These are phyloP conservation scores for Dasyornis broadbenti DNA, from an alignment of 2,113 vertebrate genomes.

Conservation along the genomic window DNA sequence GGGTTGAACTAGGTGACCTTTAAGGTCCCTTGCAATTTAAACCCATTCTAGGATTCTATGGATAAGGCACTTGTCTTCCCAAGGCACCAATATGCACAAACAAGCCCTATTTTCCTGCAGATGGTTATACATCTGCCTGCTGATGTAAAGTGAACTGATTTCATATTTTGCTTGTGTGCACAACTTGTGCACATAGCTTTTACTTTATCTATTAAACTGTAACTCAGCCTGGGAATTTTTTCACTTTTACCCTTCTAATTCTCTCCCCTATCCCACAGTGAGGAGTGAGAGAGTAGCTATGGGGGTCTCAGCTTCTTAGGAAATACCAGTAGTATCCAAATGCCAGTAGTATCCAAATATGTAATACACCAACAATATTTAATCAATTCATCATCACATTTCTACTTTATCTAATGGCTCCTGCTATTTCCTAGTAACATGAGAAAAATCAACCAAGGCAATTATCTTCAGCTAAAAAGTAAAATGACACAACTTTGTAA, in stretches of 20 bases:
- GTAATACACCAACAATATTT: neutral
- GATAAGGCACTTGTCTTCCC: neutral
- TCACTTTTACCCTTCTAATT: neutral
- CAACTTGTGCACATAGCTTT: accelerated
- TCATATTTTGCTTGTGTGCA: neutral
- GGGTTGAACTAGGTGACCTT: neutral
- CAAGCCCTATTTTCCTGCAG: neutral
- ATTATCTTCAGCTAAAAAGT: neutral
- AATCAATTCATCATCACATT: neutral
- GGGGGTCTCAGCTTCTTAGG: neutral
- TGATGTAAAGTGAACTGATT: neutral
- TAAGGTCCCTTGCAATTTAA: neutral
- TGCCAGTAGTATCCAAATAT: neutral
- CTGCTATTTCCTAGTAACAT: neutral
- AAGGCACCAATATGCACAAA: accelerated
- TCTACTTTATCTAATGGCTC: neutral
- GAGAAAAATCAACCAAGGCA: neutral
- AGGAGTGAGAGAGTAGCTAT: accelerated
- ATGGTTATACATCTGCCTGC: neutral
- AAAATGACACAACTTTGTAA: neutral
- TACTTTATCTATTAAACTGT: neutral
- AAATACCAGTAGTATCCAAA: neutral
- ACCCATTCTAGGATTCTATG: neutral
- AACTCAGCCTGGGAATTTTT: neutral
- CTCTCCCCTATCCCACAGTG: neutral